Evolutionary conservation across 1,140 invertebrate species (phyloP), one percentile per base, ranked within the genome.

Genomic region (Brachystomella parvula): DNA sequence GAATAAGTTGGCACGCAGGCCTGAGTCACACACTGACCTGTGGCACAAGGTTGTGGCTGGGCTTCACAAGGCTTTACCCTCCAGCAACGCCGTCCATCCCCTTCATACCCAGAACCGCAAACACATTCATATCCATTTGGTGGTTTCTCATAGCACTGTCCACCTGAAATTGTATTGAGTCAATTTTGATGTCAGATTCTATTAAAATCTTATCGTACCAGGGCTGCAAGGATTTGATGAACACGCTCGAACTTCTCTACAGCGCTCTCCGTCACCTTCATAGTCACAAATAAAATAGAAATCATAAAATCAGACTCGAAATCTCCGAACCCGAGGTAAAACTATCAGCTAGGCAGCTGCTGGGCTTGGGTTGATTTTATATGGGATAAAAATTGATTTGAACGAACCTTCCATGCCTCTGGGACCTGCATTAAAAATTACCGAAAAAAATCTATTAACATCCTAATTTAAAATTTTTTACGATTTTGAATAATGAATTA

Each of bases 181-280:
- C 39, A 44, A n/a, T 44, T 44, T 44, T 44, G n/a, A n/a, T n/a
- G n/a, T n/a, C n/a, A 44, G n/a, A 44, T 44, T 44, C 49, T 17
- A 19, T 12, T 53, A 24, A 53, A 44, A 44, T 12, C 3, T 17
- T 24, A 53, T 17, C 49, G 24, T 53, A 53, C 57, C 57, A 12
- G 57, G 57, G 21, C 21, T 30, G 29, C 57, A 59, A 9, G 57
- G 57, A 32, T 31, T 59, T 31, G 26, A 28, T 9, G 3, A 21
- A 31, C 57, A 59, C 2, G 57, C 26, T 9, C 57, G 57, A 24
- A 31, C 29, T 59, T 59, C 57, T 26, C 26, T 9, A 24, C 57
- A 59, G 3, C 57, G 3, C 30, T 59, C 26, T 12, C 57, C 57
- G 21, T 59, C 57, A 3, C 57, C 57, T 59, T 59, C 57, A 44